Percentiles rank a stretch among this genome's conserved stretches.
Evolutionary conservation across 2,797 vertebrate species (phyloP).

Genomic region (Amazona finschi): DNA sequence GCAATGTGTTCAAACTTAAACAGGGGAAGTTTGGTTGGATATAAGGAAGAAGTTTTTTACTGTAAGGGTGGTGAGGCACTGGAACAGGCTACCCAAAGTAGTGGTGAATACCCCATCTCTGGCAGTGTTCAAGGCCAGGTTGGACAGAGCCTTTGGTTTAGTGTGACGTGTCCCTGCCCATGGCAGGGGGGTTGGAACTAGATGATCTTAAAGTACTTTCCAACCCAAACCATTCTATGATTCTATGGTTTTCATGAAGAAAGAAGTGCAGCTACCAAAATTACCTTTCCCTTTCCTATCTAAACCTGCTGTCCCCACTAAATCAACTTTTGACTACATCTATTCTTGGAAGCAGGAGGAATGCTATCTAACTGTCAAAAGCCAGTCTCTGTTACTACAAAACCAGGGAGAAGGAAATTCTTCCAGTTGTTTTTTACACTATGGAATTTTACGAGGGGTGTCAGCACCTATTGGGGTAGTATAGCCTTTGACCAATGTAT

Average conservation of each 20-base stretch:
- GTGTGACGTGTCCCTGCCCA: background rate
- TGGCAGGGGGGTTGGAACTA: background rate
- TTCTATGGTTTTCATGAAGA: background rate
- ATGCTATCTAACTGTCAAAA: background rate
- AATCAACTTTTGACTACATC: background rate
- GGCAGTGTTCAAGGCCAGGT: background rate
- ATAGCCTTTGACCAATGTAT: background rate
- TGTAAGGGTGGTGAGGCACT: background rate
- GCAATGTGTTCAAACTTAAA: background rate
- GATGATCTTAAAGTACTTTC: background rate
- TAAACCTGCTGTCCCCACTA: background rate
- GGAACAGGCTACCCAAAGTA: background rate
- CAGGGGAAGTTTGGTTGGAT: background rate
- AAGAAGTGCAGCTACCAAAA: background rate
- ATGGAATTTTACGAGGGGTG: background rate
- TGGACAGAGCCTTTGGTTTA: background rate
- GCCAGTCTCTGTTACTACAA: background rate
- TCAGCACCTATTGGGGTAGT: background rate
- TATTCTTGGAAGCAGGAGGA: background rate
- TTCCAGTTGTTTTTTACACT: background rate
- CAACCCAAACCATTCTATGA: background rate
- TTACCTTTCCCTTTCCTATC: background rate
- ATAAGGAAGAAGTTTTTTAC: background rate
- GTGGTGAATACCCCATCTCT: background rate
- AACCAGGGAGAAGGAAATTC: background rate